Conservation (phyloP, 2,888 invertebrate genomes). For the Drosophila picticornis region DNA sequence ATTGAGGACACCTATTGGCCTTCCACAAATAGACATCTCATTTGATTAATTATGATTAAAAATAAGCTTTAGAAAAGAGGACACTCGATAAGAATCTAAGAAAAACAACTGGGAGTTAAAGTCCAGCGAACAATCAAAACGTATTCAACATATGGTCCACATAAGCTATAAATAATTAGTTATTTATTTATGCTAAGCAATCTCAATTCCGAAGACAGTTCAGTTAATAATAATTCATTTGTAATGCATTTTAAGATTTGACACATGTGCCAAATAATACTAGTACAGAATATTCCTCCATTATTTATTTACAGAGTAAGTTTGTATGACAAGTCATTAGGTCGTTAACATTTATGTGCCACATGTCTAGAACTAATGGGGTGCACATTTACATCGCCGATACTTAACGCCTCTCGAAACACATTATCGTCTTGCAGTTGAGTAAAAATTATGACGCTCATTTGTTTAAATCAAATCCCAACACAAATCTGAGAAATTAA, state of each 20-base stretch:
- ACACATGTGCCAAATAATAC: not conserved
- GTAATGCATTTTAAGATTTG: not conserved
- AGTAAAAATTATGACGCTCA: slow-evolving; percentile 32
- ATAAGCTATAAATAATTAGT: not conserved
- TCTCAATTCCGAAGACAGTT: not conserved
- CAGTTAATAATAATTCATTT: not conserved
- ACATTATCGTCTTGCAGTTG: slow-evolving; percentile 22
- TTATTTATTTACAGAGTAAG: not conserved
- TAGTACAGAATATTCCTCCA: not conserved
- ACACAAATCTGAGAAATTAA: slow-evolving; percentile 12
- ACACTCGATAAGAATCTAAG: not conserved
- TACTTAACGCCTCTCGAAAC: slow-evolving; percentile 40
- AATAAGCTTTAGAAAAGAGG: not conserved
- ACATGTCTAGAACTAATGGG: slow-evolving; percentile 43
- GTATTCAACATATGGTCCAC: too few relatives aligned
- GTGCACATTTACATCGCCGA: slow-evolving; percentile 40
- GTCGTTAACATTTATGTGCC: slow-evolving; percentile 12
- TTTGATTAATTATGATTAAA: not conserved
- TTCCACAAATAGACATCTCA: too few relatives aligned
- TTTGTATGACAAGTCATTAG: not conserved
- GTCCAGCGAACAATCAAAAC: not conserved
- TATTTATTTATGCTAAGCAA: not conserved
- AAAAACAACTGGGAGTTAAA: not conserved
- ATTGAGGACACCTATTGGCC: not conserved
- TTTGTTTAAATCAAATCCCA: slow-evolving; percentile 35